A percentile compares a stretch with the other conserved stretches of the same genome.
Evolutionary conservation across 2,113 vertebrate genomes (phyloP).

Genomic region (Tympanuchus pallidicinctus): DNA sequence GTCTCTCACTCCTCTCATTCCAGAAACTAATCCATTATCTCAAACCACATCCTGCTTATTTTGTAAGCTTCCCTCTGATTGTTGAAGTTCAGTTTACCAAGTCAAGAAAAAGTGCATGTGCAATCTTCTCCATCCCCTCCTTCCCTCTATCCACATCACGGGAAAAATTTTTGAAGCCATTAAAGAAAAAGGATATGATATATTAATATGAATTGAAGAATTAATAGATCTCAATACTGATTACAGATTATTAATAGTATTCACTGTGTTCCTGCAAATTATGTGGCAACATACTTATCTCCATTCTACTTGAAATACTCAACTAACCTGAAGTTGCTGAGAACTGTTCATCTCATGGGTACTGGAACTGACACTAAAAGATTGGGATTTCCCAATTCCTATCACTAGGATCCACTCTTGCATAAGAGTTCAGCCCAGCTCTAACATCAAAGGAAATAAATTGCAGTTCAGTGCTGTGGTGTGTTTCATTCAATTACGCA

Average conservation of each 20-base stretch:
- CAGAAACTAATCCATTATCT: background rate
- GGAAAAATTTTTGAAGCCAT: background rate
- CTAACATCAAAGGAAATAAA: background rate
- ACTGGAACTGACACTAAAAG: background rate
- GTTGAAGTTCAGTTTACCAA: background rate
- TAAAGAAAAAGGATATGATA: background rate
- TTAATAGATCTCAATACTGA: background rate
- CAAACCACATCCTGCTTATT: background rate
- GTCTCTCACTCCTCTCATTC: background rate
- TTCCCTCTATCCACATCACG: no score
- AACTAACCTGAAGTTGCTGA: background rate
- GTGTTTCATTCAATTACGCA: background rate
- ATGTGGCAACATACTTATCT: background rate
- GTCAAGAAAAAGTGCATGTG: accelerated
- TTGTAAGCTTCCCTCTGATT: background rate
- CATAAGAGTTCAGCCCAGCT: background rate
- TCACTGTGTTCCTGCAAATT: background rate
- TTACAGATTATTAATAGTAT: background rate
- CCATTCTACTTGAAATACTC: background rate
- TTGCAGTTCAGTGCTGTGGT: background rate
- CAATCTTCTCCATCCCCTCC: background rate
- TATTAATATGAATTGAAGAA: background rate
- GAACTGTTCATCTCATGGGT: background rate
- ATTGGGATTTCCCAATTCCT: background rate
- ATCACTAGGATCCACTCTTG: background rate